Evolutionary conservation across 2,113 vertebrate genomes (phyloP).

Genomic region (Hemichromis elongatus): DNA sequence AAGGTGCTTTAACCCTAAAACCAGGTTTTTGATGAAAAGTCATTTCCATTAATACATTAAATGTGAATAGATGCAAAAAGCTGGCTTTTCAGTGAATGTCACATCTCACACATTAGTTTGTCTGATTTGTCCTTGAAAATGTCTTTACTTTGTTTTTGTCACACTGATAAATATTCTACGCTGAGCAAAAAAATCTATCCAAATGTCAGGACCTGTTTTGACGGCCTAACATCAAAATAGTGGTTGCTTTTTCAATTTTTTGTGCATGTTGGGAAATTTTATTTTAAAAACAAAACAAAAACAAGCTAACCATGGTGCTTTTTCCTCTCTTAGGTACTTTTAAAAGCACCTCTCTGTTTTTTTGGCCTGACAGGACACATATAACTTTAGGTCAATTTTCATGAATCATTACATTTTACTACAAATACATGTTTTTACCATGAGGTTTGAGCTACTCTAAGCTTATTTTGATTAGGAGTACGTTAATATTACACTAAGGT

Average conservation of each 20-base stretch:
- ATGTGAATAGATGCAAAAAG: no score
- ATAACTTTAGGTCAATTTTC: background rate
- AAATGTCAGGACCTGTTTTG: background rate
- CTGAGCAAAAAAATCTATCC: background rate
- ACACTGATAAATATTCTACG: no score
- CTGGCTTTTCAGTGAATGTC: no score
- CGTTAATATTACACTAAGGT: background rate
- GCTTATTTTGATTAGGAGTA: background rate
- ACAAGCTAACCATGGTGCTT: background rate
- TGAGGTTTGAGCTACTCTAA: background rate
- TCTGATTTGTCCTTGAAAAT: no score
- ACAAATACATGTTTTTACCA: background rate
- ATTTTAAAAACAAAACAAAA: accelerated
- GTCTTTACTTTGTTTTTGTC: no score
- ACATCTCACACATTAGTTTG: no score
- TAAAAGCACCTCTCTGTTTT: background rate
- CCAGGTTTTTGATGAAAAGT: background rate
- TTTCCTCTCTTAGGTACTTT: background rate
- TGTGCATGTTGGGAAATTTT: background rate
- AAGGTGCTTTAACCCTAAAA: background rate
- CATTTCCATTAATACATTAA: background rate
- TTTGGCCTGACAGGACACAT: background rate
- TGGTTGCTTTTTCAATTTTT: background rate
- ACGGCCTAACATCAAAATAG: background rate
- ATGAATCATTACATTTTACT: background rate